Evolutionary conservation across 1,140 invertebrate genomes (phyloP).

Genomic region (Pararge aegeria): DNA sequence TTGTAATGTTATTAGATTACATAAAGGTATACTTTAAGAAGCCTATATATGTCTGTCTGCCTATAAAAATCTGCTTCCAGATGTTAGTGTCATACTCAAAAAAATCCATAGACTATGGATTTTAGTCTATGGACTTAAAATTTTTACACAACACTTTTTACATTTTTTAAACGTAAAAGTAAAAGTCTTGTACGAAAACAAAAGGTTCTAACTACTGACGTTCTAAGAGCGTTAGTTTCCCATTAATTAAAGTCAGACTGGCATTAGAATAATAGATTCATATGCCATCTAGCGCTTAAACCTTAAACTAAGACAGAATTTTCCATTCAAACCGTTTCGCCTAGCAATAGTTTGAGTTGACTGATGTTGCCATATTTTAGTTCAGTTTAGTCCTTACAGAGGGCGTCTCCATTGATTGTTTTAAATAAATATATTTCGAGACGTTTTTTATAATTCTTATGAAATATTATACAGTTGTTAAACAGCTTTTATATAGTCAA

Average conservation of each 20-base stretch:
- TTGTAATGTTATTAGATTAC: slow-evolving; percentile 30
- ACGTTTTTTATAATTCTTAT: too few relatives aligned
- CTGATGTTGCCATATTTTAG: slow-evolving; percentile 23
- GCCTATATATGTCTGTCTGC: not conserved
- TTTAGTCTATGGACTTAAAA: too few relatives aligned
- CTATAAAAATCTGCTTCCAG: too few relatives aligned
- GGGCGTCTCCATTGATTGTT: slow-evolving; percentile 18
- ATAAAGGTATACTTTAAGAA: slow-evolving; percentile 10
- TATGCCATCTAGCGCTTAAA: slow-evolving; percentile 27
- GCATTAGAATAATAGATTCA: too few relatives aligned
- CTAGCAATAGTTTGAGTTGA: slow-evolving; percentile 13
- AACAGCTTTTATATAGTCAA: slow-evolving; percentile 23
- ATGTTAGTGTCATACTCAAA: too few relatives aligned
- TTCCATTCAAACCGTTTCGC: not conserved
- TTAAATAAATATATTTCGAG: slow-evolving; percentile 4
- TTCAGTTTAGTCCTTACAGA: slow-evolving; percentile 18
- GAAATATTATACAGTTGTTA: slow-evolving; percentile 25
- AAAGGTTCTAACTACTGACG: too few relatives aligned
- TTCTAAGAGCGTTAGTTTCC: too few relatives aligned
- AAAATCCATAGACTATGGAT: too few relatives aligned
- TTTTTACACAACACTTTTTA: too few relatives aligned
- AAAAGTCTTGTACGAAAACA: too few relatives aligned
- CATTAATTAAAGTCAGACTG: too few relatives aligned
- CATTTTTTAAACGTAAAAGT: too few relatives aligned
- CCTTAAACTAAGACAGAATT: slow-evolving; percentile 3